Conservation (phyloP, 2,888 invertebrate species). For the Neoscelio sp. region DNA sequence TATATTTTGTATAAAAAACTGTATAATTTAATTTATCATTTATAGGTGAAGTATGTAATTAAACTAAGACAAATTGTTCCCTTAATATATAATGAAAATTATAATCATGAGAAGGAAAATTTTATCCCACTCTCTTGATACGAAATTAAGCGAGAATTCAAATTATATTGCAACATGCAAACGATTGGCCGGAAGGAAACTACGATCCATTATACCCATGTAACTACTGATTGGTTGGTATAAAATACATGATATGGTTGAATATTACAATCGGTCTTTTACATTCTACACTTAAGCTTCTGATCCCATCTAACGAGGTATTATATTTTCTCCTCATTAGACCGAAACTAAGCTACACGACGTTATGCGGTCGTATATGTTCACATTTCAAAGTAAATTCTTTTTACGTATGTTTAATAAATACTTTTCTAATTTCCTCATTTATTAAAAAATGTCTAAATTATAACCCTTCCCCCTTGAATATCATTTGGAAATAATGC, state of each 20-base stretch:
- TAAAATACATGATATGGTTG: slow-evolving; percentile 48
- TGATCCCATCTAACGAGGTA: slow-evolving; percentile 39
- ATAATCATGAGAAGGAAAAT: slow-evolving; percentile 16
- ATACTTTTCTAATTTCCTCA: too few relatives aligned
- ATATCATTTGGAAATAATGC: too few relatives aligned
- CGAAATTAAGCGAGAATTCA: slow-evolving; percentile 53
- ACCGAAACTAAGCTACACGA: too few relatives aligned
- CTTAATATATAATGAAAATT: slow-evolving; percentile 28
- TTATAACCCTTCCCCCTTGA: too few relatives aligned
- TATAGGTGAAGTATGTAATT: not conserved
- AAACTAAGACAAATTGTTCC: slow-evolving; percentile 23
- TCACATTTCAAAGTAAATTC: too few relatives aligned
- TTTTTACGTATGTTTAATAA: too few relatives aligned
- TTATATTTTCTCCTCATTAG: slow-evolving; percentile 16
- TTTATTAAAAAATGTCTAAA: too few relatives aligned
- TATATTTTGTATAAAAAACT: too few relatives aligned
- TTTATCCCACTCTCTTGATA: slow-evolving; percentile 42
- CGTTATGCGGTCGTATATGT: too few relatives aligned
- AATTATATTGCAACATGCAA: slow-evolving; percentile 56
- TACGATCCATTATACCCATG: slow-evolving; percentile 56
- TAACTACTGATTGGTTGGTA: slow-evolving; percentile 61
- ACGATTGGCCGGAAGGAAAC: slow-evolving; percentile 62
- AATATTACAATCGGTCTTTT: slow-evolving; percentile 44
- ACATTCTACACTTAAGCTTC: slow-evolving; percentile 42
- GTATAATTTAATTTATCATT: slow-evolving; percentile 1